Evolutionary conservation across 2,113 vertebrate species (phyloP).

Genomic region (Hyperopisus bebe): DNA sequence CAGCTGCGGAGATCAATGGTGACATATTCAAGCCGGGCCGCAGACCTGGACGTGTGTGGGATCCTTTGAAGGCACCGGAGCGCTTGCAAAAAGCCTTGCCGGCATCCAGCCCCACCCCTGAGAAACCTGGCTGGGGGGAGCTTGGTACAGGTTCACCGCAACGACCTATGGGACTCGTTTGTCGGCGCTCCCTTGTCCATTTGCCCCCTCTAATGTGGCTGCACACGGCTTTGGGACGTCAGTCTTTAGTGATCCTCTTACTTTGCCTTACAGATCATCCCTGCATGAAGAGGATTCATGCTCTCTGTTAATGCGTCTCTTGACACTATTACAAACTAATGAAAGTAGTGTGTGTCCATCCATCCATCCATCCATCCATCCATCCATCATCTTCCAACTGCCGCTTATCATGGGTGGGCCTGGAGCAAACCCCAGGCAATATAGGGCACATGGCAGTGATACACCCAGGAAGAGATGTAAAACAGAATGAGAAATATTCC

Average conservation of each 20-base stretch:
- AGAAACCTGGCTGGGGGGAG: neutral
- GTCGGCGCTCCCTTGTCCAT: neutral
- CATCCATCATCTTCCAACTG: neutral
- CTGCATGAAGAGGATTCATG: neutral
- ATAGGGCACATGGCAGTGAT: neutral
- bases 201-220: neutral
- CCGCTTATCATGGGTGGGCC: neutral
- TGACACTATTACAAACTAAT: neutral
- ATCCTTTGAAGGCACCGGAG: constrained; percentile 51
- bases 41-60: constrained; percentile 28
- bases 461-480: neutral
- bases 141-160: neutral
- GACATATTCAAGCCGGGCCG: constrained; percentile 45
- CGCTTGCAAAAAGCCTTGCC: constrained; percentile 29
- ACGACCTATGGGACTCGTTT: neutral
- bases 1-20: constrained; percentile 50
- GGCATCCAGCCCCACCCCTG: neutral
- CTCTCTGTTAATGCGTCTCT: neutral
- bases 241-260: neutral
- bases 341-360: neutral
- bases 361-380: neutral
- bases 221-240: neutral
- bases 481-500: neutral
- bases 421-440: neutral
- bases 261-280: neutral